Evolutionary conservation across 2,888 invertebrate genomes (phyloP).

Genomic region (Phania funesta): DNA sequence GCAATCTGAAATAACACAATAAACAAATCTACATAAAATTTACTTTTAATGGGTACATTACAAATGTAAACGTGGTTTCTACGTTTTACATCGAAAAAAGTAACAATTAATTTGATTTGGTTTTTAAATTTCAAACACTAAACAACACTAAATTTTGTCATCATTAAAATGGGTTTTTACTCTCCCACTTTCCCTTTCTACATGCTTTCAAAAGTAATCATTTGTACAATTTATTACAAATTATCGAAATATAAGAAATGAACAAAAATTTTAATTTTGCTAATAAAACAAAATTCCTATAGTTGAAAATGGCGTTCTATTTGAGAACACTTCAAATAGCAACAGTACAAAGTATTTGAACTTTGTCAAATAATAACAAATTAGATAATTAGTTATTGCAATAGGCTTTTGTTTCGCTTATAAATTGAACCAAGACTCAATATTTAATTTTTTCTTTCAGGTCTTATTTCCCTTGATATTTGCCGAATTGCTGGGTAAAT

Average conservation of each 20-base stretch:
- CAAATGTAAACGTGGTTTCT: no score
- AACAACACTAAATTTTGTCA: no score
- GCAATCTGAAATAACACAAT: no score
- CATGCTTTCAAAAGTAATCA: no score
- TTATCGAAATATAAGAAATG: background rate
- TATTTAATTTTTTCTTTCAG: slow-evolving; percentile 78
- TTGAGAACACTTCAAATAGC: background rate
- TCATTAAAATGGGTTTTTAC: no score
- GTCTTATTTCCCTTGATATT: slow-evolving; percentile 92
- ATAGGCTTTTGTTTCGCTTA: background rate
- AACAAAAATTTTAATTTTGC: background rate
- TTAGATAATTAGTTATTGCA: background rate
- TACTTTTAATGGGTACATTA: no score
- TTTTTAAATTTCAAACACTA: no score
- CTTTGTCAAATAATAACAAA: background rate
- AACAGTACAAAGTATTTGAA: background rate
- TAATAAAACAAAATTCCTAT: slow-evolving; percentile 31
- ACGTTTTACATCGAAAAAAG: no score
- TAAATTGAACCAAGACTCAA: background rate
- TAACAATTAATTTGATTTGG: no score
- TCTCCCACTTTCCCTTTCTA: no score
- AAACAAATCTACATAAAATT: no score
- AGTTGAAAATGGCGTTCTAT: slow-evolving; percentile 13
- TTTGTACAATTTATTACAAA: no score
- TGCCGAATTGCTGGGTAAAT: slow-evolving; percentile 86